Base-by-base conservation (phyloP, 2,113 vertebrate species). In the Fregata magnificens region DNA sequence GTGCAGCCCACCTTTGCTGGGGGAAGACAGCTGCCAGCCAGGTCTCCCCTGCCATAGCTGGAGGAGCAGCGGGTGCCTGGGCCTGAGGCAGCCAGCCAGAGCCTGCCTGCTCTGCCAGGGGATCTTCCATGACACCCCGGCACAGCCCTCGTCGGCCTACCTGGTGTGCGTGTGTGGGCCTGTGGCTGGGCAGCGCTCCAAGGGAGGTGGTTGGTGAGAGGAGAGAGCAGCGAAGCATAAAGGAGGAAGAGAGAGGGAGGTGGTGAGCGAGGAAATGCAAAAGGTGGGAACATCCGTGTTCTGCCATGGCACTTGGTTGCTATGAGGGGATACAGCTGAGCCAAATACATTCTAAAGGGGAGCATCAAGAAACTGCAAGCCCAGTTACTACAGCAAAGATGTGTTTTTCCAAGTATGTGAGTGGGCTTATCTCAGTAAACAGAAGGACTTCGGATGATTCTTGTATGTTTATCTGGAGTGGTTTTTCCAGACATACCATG, bases 271-370 rank as follows among this genome's bases (percentile, higher is more conserved):
- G 25, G 71, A 76, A 11, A 5, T 22, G 12, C 2, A 24, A 13
- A 59, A 31, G 19, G 1, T 8, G 5, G 26, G 12, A 24, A 7
- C 5, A 1, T 19, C 25, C 1, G 0, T 16, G 31, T 50, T 28
- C 55, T 67, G 42, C 32, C 8, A 0, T 21, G 32, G 12, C 40
- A 3, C 13, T 50, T 21, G 40, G 11, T 38, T 21, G 40, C 18
- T 16, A 0, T 17, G 45, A 34, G 5, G n/a, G 13, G 9, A 4
- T 50, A 16, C 3, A 17, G 22, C 61, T 71, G 73, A 50, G 36
- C 28, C 4, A n/a, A 38, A 53, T 18, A 19, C 22, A 2, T 21
- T 9, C 45, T 47, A 3, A 52, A 44, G 40, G 55, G 8, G 34
- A 50, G 20, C 17, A 6, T 19, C 29, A 2, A 16, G 45, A 66